Evolutionary conservation across 2,113 vertebrate species (phyloP).

Genomic region (Prietella phreatophila): DNA sequence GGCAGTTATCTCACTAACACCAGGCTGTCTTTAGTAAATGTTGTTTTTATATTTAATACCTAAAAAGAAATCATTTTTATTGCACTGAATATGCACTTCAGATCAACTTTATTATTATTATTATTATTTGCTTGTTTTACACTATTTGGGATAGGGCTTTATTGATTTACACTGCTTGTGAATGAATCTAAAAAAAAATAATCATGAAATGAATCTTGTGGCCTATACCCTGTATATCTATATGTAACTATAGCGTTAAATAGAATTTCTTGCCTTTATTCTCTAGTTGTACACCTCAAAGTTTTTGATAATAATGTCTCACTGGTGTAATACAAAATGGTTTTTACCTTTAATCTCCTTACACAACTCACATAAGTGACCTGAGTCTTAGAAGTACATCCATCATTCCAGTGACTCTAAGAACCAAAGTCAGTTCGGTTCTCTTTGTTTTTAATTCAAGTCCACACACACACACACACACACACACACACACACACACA

Average conservation of each 20-base stretch:
- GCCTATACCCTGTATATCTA: conserved; percentile 21
- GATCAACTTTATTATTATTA: conserved; percentile 57
- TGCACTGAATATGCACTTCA: conserved; percentile 71
- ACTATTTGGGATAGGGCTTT: conserved; percentile 61
- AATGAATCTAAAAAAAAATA: conserved; percentile 19
- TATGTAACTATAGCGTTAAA: conserved; percentile 21
- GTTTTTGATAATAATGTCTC: conserved; percentile 38
- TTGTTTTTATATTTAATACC: conserved; percentile 69
- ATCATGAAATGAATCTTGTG: conserved; percentile 3
- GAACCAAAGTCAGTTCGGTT: conserved; percentile 2
- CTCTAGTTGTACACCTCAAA: conserved; percentile 24
- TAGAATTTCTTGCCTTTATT: conserved; percentile 11
- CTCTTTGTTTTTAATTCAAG: neutral
- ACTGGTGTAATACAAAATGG: neutral
- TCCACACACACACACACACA: no score
- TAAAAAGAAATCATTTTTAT: conserved; percentile 68
- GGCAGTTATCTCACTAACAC: conserved; percentile 32
- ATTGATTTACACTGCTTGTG: conserved; percentile 56
- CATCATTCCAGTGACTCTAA: neutral
- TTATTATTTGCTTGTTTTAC: conserved; percentile 60
- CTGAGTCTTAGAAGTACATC: conserved; percentile 14
- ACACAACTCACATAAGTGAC: neutral
- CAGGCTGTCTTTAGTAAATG: conserved; percentile 65
- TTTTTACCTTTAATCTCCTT: conserved; percentile 12
- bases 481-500: no score